Evolutionary conservation across 1,140 invertebrate species (phyloP), one percentile per base, ranked within the genome.

Genomic region (Oncopodura yosiiana): DNA sequence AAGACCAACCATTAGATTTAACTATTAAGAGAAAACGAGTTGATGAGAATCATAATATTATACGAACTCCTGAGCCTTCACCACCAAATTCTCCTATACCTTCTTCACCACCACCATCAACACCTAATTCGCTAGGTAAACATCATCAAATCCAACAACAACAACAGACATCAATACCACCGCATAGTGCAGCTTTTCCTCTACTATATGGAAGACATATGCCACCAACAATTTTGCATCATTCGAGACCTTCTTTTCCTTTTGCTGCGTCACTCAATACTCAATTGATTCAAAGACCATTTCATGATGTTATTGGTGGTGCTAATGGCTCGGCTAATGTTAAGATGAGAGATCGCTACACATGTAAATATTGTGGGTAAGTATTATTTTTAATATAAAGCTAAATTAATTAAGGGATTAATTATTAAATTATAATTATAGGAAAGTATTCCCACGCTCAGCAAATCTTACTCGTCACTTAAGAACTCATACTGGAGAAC

Each of bases 331-430:
- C 38, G 18, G 24, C 21, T 19, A 46, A 26, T 43, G 39, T 49
- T 14, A 79, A 86, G 65, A 77, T 81, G 12, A 81, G 86, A 66
- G 94, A 98, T 70, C 78, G 94, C 30, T 99, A 98, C 73, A 86
- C 90, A 3, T 99, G 95, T 73, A 95, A 94, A 69, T 99, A 94
- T 73, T 99, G 95, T 70, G 92, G 93, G n/a, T n/a, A 8, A 99
- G 97, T 71, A 84, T 74, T 21, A 34, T 9, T n/a, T n/a, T 9
- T 34, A 34, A 8, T 8, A 8, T 8, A 34, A 9, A 8, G 8
- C 8, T 34, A 34, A 34, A 34, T 34, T 9, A 34, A 8, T n/a
- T 34, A 34, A 34, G 32, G 8, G 8, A 9, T 34, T 34, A 34
- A 34, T 9, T 9, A 9, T 34, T 8, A n/a, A n/a, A n/a, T n/a